These are phyloP conservation scores for Motacilla alba DNA, from an alignment of 2,113 vertebrate genomes.

Conservation along the genomic window DNA sequence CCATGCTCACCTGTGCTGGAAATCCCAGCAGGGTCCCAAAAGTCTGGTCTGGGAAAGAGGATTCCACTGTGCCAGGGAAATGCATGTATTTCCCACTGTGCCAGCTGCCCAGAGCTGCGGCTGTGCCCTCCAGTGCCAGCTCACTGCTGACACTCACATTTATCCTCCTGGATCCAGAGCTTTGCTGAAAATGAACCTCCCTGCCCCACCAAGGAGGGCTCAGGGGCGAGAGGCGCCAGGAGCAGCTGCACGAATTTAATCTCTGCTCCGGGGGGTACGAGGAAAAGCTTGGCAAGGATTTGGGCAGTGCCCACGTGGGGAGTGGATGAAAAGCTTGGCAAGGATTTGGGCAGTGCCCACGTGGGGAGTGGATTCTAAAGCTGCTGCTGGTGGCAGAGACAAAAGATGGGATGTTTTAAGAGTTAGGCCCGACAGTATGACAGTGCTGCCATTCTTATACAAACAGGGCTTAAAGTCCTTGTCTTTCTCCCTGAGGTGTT, in stretches of 20 bases:
- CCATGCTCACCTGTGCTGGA: not conserved
- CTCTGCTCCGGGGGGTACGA: not conserved
- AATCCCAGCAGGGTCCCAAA: not conserved
- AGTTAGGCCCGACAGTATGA: not conserved
- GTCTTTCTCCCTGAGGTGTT: not conserved
- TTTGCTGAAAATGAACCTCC: not conserved
- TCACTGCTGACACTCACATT: rapidly evolving
- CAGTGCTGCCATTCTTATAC: slow-evolving; percentile 38
- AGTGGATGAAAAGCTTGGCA: no score
- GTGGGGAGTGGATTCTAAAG: not conserved
- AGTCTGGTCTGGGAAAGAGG: rapidly evolving
- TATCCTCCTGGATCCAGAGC: not conserved
- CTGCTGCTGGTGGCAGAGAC: slow-evolving; percentile 20
- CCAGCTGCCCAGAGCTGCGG: not conserved
- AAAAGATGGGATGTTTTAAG: slow-evolving; percentile 7
- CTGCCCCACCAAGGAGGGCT: not conserved
- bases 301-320: not conserved
- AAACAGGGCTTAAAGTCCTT: slow-evolving; percentile 18
- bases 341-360: not conserved
- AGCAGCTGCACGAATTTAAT: not conserved
- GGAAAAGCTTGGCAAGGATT: not conserved
- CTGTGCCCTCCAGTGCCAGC: not conserved
- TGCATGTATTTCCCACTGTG: not conserved
- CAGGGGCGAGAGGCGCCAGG: not conserved
- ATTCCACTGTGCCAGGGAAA: not conserved